Evolutionary conservation across 2,888 invertebrate species (phyloP), one percentile per base, ranked within the genome.

Genomic region (Lithophane socia): DNA sequence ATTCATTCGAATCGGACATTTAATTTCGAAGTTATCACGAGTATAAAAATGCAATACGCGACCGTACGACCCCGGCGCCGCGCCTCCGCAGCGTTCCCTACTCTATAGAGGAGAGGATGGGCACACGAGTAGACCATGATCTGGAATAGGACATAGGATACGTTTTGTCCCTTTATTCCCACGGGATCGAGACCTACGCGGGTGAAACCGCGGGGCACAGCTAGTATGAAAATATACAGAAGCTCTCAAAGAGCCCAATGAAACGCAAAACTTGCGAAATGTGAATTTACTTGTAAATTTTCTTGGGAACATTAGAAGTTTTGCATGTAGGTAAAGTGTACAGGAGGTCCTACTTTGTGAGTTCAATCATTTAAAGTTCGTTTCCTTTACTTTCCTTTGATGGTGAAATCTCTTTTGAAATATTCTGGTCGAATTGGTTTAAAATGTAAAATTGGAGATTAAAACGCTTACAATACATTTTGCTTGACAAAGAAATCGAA

Each of bases 391-490:
- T 37, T 47, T 42, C 21, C 37, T 75, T 82, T 82, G 79, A 82
- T 42, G 42, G n/a, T 3, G n/a, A 49, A 79, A 54, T 60, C 75
- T 82, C 66, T 79, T 79, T 82, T 82, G 79, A 82, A 61, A 54
- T 82, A 37, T 75, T 66, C 42, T 54, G 12, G 24, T 8, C 44
- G 10, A 81, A 24, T 64, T 24, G 5, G 54, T n/a, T 24, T 66
- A 29, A 56, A 47, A 66, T 66, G 21, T 44, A 21, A 13, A 42
- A 63, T 49, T 80, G 13, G 16, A 24, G 54, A 56, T 73, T 56
- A 37, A 24, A 42, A 12, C 7, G 2, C 13, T n/a, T 13, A 21
- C 3, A 49, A 49, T 58, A 1, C 3, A 47, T 60, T 60, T 60
- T 61, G 8, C 13, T 56, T 10, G 18, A n/a, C 2, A 42, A 9